Conservation (phyloP, 2,888 invertebrate species). For the Troides helena region DNA sequence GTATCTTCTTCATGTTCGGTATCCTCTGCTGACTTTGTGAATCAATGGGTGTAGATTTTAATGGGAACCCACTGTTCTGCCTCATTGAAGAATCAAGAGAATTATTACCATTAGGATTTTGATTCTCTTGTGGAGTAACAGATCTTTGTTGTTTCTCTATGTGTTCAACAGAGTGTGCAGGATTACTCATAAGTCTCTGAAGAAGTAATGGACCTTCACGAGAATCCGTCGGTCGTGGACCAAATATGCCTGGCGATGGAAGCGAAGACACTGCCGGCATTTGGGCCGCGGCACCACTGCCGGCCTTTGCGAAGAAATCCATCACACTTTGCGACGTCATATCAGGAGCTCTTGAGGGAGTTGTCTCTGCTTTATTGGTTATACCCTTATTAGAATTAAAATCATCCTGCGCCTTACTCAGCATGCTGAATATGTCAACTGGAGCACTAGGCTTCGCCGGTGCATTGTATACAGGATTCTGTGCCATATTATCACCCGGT, state of each 20-base stretch:
- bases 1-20: constrained; percentile 57
- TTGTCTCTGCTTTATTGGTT: constrained; percentile 60
- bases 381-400: constrained; percentile 83
- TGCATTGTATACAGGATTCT: constrained; percentile 57
- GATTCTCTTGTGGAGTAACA: constrained; percentile 83
- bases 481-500: constrained; percentile 64
- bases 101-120: constrained; percentile 61
- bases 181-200: constrained; percentile 90
- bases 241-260: constrained; percentile 72
- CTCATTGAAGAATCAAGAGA: constrained; percentile 55
- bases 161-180: constrained; percentile 91
- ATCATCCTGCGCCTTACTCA: constrained; percentile 94
- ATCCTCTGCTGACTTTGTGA: constrained; percentile 64
- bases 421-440: constrained; percentile 91
- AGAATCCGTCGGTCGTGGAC: constrained; percentile 70
- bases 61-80: constrained; percentile 60
- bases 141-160: constrained; percentile 92
- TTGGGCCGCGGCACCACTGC: constrained; percentile 75
- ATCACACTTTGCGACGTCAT: constrained; percentile 90
- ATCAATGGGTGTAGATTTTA: constrained; percentile 71
- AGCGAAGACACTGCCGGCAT: constrained; percentile 77
- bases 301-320: constrained; percentile 92
- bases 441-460: constrained; percentile 64
- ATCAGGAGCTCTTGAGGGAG: constrained; percentile 81
- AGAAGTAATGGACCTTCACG: constrained; percentile 83